phyloP scores from a whole-genome alignment of 1,140 invertebrate genomes.

The Papilio dardanus region DNA sequence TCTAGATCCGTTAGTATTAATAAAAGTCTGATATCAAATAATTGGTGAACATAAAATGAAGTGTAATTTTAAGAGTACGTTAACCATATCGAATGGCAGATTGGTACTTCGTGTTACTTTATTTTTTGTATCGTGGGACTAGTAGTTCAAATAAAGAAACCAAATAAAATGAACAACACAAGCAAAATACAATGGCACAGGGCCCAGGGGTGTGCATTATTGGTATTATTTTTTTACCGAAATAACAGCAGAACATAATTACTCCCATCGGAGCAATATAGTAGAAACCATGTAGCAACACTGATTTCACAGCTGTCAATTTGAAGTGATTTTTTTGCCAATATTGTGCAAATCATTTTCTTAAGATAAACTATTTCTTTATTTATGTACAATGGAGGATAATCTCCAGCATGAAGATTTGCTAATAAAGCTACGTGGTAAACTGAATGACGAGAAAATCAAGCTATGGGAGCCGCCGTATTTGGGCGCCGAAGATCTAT shows the following conservation, averaged over 20 bases:
- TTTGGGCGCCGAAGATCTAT: slow-evolving; percentile 73
- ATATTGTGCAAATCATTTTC: slow-evolving; percentile 52
- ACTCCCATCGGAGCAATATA: too few relatives aligned
- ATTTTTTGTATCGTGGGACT: too few relatives aligned
- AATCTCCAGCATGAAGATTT: slow-evolving; percentile 84
- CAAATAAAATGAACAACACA: too few relatives aligned
- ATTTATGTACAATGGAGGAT: slow-evolving; percentile 55
- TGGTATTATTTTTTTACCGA: too few relatives aligned
- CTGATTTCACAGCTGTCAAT: slow-evolving; percentile 12
- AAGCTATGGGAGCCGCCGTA: slow-evolving; percentile 90
- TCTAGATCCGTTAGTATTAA: neutral
- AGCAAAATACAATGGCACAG: too few relatives aligned
- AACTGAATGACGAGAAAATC: slow-evolving; percentile 85
- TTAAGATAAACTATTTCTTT: neutral
- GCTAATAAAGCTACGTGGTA: slow-evolving; percentile 84
- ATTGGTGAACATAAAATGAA: neutral
- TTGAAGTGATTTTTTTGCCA: slow-evolving; percentile 21
- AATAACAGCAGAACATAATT: too few relatives aligned
- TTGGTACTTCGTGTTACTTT: neutral
- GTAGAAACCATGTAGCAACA: too few relatives aligned
- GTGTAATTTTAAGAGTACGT: neutral
- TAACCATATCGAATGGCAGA: neutral
- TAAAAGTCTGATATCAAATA: neutral
- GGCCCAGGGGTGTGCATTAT: too few relatives aligned
- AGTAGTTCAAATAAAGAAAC: too few relatives aligned